Evolutionary conservation across 2,888 invertebrate species (phyloP).

Genomic region (Augiades crinisus): DNA sequence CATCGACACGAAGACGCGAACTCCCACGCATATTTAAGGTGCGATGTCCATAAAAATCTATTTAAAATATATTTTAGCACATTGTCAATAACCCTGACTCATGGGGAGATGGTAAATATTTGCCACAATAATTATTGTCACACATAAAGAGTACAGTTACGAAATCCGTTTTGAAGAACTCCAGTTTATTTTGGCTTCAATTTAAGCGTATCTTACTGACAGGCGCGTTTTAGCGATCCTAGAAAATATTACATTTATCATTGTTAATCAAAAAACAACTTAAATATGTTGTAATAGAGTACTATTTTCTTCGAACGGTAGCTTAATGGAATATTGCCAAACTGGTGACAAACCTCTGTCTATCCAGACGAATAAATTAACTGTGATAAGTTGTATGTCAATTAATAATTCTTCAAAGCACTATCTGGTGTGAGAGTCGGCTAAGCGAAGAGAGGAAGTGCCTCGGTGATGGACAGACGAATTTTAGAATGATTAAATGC

Average conservation of each 20-base stretch:
- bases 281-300: constrained; percentile 32
- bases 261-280: constrained; percentile 34
- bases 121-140: constrained; percentile 46
- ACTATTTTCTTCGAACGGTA: constrained; percentile 34
- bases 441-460: constrained; percentile 55
- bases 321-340: constrained; percentile 68
- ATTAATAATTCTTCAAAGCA: constrained; percentile 81
- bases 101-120: constrained; percentile 39
- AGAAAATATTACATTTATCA: constrained; percentile 38
- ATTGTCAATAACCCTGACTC: constrained; percentile 29
- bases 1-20: constrained; percentile 9
- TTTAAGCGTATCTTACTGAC: constrained; percentile 64
- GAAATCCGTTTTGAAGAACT: constrained; percentile 59
- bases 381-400: constrained; percentile 79
- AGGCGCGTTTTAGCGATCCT: constrained; percentile 50
- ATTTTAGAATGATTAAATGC: constrained; percentile 41
- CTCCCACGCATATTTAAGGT: constrained; percentile 24
- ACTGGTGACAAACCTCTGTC: constrained; percentile 69
- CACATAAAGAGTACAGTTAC: constrained; percentile 49
- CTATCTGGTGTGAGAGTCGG: constrained; percentile 67
- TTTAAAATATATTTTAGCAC: constrained; percentile 31
- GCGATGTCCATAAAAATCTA: constrained; percentile 26
- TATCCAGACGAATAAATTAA: constrained; percentile 78
- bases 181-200: constrained; percentile 73
- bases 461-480: constrained; percentile 50